Percentiles rank a stretch among this genome's conserved stretches.
Evolutionary conservation across 2,113 vertebrate species (phyloP).

Genomic region (Gallinago paraguaiae): DNA sequence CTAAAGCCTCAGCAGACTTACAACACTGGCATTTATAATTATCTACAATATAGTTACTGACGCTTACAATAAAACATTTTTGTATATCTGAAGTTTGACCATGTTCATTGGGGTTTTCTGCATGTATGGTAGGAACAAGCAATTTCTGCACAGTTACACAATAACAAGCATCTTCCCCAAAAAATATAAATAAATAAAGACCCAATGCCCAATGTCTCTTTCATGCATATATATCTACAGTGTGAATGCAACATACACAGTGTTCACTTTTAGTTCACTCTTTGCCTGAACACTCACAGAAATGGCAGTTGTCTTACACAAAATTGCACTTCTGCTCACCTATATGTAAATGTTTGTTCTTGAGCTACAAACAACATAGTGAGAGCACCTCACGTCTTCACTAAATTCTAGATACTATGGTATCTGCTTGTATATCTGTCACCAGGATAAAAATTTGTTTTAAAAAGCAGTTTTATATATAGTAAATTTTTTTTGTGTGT

Average conservation of each 20-base stretch:
- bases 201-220: not conserved
- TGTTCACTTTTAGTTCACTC: not conserved
- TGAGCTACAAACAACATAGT: not conserved
- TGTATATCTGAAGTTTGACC: not conserved
- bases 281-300: not conserved
- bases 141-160: not conserved
- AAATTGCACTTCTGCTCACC: not conserved
- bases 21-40: not conserved
- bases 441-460: not conserved
- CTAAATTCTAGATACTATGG: slow-evolving; percentile 24
- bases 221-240: not conserved
- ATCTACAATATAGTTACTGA: not conserved
- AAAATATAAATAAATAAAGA: too few relatives aligned
- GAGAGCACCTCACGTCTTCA: not conserved
- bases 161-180: not conserved
- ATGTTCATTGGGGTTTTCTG: not conserved
- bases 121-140: not conserved
- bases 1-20: not conserved
- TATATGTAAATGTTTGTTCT: not conserved
- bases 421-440: slow-evolving; percentile 10
- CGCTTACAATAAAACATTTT: not conserved
- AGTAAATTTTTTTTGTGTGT: not conserved
- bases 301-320: not conserved
- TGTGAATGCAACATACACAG: not conserved
- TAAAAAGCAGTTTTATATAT: not conserved